phyloP scores from a whole-genome alignment of 2,113 vertebrate genomes.

The Pampusana beccarii region DNA sequence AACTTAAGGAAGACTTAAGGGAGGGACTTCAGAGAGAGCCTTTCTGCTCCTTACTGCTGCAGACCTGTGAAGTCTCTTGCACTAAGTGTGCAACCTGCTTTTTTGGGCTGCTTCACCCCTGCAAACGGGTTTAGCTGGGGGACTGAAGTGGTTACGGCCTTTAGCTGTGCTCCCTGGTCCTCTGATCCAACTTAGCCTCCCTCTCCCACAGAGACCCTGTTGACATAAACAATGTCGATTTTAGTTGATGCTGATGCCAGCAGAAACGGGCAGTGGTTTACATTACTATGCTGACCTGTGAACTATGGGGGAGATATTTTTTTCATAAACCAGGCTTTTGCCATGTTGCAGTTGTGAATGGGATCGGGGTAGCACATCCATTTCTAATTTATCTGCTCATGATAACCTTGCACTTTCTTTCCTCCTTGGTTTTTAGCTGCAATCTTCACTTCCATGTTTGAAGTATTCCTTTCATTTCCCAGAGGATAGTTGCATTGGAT shows the following conservation, averaged over 20 bases:
- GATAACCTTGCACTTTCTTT: not conserved
- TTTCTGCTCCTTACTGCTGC: not conserved
- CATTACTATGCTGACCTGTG: not conserved
- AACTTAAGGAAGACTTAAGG: not conserved
- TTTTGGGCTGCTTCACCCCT: not conserved
- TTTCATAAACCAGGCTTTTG: not conserved
- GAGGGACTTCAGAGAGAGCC: not conserved
- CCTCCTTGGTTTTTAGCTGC: not conserved
- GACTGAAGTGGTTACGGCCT: not conserved
- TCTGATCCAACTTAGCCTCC: not conserved
- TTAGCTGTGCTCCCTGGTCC: not conserved
- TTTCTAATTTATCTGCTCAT: not conserved
- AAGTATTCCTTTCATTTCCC: not conserved
- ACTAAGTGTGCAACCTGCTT: not conserved
- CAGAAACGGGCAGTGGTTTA: not conserved
- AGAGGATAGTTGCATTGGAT: not conserved
- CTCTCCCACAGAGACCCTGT: not conserved
- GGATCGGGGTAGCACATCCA: not conserved
- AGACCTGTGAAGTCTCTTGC: not conserved
- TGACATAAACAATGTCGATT: not conserved
- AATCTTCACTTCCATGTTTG: not conserved
- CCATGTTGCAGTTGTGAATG: not conserved
- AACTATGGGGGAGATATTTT: not conserved
- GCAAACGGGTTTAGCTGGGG: rapidly evolving
- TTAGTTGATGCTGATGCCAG: not conserved